phyloP scores from a whole-genome alignment of 2,113 vertebrate species.

The Mesembrinibis cayennensis region DNA sequence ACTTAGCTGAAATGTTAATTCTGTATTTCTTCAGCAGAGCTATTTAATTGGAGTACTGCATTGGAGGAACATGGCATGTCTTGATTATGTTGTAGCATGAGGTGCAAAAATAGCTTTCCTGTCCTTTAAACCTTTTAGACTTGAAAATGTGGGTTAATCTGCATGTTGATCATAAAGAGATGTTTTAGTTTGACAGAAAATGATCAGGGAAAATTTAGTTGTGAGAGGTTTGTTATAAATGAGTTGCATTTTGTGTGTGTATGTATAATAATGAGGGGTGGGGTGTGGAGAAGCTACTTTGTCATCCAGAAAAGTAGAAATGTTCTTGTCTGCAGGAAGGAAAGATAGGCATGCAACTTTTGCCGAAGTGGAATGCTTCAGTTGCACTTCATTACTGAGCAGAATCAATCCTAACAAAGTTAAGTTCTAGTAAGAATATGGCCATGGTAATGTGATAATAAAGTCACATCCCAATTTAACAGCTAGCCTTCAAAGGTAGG shows the following conservation, averaged over 20 bases:
- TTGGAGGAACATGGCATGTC: neutral
- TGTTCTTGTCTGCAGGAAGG: neutral
- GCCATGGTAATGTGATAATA: neutral
- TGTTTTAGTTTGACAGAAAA: neutral
- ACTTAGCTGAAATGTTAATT: neutral
- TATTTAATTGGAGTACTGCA: neutral
- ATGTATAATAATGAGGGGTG: fast-evolving
- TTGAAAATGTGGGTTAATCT: neutral
- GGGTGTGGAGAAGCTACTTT: neutral
- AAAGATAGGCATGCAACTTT: neutral
- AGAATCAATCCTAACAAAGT: neutral
- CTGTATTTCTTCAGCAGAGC: neutral
- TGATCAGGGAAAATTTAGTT: neutral
- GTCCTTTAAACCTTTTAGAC: neutral
- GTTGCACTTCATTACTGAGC: neutral
- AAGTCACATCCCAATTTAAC: neutral
- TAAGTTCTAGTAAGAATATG: neutral
- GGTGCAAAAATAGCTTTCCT: neutral
- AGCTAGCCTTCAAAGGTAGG: neutral
- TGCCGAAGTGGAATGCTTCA: neutral
- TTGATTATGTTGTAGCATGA: neutral
- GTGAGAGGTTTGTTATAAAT: neutral
- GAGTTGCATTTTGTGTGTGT: neutral
- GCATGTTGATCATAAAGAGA: neutral
- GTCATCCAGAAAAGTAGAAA: neutral